phyloP scores from a whole-genome alignment of 1,140 invertebrate genomes.

The Drosophila biarmipes region DNA sequence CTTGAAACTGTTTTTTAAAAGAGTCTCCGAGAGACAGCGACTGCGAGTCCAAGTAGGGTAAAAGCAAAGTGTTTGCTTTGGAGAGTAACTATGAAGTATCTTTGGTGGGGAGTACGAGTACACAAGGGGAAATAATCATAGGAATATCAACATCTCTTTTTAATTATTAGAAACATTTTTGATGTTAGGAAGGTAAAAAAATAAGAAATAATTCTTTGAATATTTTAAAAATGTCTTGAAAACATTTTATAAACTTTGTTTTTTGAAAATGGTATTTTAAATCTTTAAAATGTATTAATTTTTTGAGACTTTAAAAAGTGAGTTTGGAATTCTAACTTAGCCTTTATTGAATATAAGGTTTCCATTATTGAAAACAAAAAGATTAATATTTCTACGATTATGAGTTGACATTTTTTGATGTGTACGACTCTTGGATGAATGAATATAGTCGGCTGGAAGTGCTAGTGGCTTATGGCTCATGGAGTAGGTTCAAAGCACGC shows the following conservation, averaged over 20 bases:
- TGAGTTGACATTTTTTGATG: no score
- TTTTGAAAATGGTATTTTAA: neutral
- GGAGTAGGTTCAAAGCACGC: conserved; percentile 78
- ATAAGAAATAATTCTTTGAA: no score
- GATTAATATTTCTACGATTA: no score
- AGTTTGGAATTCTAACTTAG: no score
- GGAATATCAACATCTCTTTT: neutral
- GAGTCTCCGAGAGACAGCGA: conserved; percentile 30
- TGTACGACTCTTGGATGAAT: conserved; percentile 72
- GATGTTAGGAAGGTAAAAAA: no score
- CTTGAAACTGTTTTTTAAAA: conserved; percentile 79
- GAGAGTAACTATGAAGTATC: conserved; percentile 46
- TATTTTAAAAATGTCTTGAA: no score
- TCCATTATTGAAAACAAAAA: neutral
- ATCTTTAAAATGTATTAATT: no score
- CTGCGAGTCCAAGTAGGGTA: conserved; percentile 66
- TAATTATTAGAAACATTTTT: no score
- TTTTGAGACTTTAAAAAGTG: neutral
- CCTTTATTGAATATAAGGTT: neutral
- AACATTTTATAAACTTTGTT: no score
- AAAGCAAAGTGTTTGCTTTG: conserved; percentile 73
- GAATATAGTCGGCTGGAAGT: conserved; percentile 61
- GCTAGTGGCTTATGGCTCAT: conserved; percentile 41
- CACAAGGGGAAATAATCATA: neutral
- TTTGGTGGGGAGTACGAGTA: conserved; percentile 24